Percentiles rank a stretch among this genome's conserved stretches.
Evolutionary conservation across 2,113 vertebrate species (phyloP).

Genomic region (Muscicapa adusta): DNA sequence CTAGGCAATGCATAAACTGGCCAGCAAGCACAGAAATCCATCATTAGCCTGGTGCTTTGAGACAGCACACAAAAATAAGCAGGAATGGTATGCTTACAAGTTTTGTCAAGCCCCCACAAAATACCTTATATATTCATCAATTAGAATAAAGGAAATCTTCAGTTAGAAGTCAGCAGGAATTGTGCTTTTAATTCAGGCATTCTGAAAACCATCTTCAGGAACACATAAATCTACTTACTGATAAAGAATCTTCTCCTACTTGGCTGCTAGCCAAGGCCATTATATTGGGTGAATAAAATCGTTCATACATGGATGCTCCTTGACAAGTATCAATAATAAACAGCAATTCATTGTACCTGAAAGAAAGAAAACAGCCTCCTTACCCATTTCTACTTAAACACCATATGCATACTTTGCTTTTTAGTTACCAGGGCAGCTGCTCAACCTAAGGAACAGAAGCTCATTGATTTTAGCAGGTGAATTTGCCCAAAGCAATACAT

Average conservation of each 20-base stretch:
- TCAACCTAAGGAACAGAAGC: not conserved
- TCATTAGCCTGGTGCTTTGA: not conserved
- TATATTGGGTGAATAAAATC: constrained; percentile 97
- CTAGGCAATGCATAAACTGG: not conserved
- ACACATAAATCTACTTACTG: constrained; percentile 78
- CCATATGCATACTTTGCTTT: not conserved
- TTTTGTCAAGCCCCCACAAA: not conserved
- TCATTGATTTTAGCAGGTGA: fast-evolving
- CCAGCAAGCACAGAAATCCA: not conserved
- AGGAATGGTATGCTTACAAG: not conserved
- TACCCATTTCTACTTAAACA: not conserved
- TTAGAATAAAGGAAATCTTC: not conserved
- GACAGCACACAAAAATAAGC: not conserved
- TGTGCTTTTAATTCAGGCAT: not conserved
- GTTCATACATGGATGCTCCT: constrained; percentile 98
- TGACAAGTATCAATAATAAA: constrained; percentile 99
- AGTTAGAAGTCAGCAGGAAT: not conserved
- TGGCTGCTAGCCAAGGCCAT: constrained; percentile 98
- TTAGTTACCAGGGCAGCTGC: not conserved
- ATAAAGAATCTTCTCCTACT: constrained; percentile 96
- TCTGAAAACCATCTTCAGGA: not conserved
- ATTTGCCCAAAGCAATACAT: not conserved
- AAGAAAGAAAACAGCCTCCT: constrained; percentile 14
- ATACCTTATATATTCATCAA: not conserved
- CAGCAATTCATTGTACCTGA: constrained; percentile 93